Evolutionary conservation across 2,888 invertebrate genomes (phyloP), one percentile per base, ranked within the genome.

Genomic region (Cataglyphis rosenhaueri): DNA sequence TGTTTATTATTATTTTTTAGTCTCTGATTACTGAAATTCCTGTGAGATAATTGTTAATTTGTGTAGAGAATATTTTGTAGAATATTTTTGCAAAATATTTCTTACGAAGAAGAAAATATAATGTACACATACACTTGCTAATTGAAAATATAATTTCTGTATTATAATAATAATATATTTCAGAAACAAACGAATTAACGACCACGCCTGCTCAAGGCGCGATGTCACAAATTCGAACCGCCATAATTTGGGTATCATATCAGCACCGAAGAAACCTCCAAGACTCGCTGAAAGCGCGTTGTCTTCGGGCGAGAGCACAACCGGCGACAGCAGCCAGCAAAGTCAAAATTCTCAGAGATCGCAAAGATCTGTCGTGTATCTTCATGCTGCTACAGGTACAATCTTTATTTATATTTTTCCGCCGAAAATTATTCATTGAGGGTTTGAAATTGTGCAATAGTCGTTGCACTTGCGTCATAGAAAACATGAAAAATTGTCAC

Each of bases 311-410:
- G 95, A 95, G 89, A 95, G 95, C 87, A 95, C 94, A 57, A 94
- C 94, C 15, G 95, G 95, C 38, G 95, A 95, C 85, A 96, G 96
- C 92, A 97, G 97, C 92, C 97, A 97, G 91, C 97, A 97, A 91
- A 94, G 94, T 85, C 94, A 94, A 85, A 94, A 94, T 86, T 94
- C 94, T 65, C 94, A 94, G 87, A 90, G 94, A 88, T 97, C 97
- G 79, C 97, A 97, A 93, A 96, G 97, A 91, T 97, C 97, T 92
- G 97, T 98, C 29, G 98, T 98, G 29, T 98, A 97, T 93, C 95
- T 98, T 74, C 98, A 98, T 92, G 98, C 98, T 74, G 97, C 98
- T 68, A 97, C 98, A 88, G 97, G 97, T 97, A 94, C 89, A 81
- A 71, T 48, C 35, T 12, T 44, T 15, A 44, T 44, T 44, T 35